These are phyloP conservation scores for Platysternon megacephalum DNA, from an alignment of 2,113 vertebrate genomes.

Conservation along the genomic window DNA sequence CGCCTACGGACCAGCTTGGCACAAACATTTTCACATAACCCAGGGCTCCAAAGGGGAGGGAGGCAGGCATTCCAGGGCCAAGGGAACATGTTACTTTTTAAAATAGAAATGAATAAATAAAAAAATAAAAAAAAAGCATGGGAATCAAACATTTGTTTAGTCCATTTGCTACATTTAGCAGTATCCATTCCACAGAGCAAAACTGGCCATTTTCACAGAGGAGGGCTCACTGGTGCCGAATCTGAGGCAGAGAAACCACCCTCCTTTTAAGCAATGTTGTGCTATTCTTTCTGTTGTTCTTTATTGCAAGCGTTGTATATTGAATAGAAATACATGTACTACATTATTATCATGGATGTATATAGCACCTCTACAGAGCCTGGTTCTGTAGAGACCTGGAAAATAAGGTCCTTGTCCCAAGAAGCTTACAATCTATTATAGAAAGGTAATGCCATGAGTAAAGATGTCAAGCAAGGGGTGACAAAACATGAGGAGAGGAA, in stretches of 20 bases:
- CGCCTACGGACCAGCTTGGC: constrained; percentile 81
- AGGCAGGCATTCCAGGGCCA: constrained; percentile 79
- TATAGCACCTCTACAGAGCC: background rate
- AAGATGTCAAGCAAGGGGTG: background rate
- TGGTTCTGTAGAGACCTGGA: rapidly evolving
- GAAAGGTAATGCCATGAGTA: rapidly evolving
- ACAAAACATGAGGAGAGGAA: background rate
- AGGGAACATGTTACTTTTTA: constrained; percentile 78
- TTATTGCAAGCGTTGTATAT: rapidly evolving
- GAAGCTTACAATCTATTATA: rapidly evolving
- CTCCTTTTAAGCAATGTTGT: rapidly evolving
- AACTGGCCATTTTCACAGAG: background rate
- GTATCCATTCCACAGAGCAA: background rate
- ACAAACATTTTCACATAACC: constrained; percentile 94
- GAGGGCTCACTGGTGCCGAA: rapidly evolving
- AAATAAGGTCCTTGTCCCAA: rapidly evolving
- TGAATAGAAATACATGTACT: background rate
- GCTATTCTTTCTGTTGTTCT: background rate
- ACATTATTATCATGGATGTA: background rate
- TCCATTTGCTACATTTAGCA: constrained; percentile 73
- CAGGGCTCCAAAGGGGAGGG: constrained; percentile 85
- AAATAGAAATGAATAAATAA: constrained; percentile 93
- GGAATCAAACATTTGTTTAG: constrained; percentile 82
- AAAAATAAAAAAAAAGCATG: constrained; percentile 82
- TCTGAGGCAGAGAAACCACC: background rate